Conservation (phyloP, 64 coral and sea anemone species). For the Dendronephthya gigantea region DNA sequence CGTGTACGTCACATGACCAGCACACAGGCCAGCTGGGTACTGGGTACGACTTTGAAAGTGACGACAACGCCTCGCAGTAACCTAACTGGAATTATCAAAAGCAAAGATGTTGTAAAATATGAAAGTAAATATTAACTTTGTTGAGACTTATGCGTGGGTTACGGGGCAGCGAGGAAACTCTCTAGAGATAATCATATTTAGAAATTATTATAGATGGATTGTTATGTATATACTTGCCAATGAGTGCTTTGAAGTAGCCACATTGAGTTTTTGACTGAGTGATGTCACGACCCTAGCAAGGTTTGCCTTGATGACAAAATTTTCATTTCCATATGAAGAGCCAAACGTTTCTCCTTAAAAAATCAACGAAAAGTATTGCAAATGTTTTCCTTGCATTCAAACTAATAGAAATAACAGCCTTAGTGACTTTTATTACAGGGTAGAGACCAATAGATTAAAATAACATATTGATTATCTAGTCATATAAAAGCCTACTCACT, state of each 20-base stretch:
- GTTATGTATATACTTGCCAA: neutral
- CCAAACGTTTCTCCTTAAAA: neutral
- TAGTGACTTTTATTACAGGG: too few relatives aligned
- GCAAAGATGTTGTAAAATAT: neutral
- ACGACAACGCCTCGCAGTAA: slow-evolving; percentile 7
- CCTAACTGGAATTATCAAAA: neutral
- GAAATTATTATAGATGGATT: too few relatives aligned
- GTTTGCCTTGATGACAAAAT: neutral
- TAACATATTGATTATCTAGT: too few relatives aligned
- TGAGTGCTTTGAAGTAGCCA: neutral
- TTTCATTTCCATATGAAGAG: neutral
- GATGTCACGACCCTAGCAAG: neutral
- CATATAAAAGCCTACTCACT: too few relatives aligned
- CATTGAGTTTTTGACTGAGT: neutral
- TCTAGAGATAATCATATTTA: too few relatives aligned
- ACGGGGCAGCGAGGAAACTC: too few relatives aligned
- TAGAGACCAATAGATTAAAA: too few relatives aligned
- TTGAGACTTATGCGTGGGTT: too few relatives aligned
- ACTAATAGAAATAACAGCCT: too few relatives aligned
- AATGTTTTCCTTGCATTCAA: too few relatives aligned
- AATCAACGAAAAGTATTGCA: neutral
- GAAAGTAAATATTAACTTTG: too few relatives aligned
- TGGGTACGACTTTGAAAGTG: slow-evolving; percentile 8
- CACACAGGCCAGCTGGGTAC: neutral
- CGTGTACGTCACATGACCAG: slow-evolving; percentile 4